Percentiles rank a stretch among this genome's conserved stretches.
Evolutionary conservation across 2,113 vertebrate species (phyloP).

Genomic region (Actinemys pallida): DNA sequence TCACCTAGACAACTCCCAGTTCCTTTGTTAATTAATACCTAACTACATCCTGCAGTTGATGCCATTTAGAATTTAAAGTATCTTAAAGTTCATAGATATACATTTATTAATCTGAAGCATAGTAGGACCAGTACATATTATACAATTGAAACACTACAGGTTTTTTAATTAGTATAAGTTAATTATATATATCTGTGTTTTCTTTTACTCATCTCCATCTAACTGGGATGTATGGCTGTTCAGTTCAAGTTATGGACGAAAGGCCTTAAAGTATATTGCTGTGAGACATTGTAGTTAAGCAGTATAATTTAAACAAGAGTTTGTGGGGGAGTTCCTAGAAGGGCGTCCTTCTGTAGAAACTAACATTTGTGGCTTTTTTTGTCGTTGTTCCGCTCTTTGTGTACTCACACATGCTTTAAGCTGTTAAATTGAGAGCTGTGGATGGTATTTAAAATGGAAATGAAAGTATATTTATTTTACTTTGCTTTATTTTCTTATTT

Average conservation of each 20-base stretch:
- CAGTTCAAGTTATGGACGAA: slow-evolving; percentile 14
- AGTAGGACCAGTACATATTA: not conserved
- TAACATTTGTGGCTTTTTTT: not conserved
- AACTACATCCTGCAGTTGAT: slow-evolving; percentile 23
- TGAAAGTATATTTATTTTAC: not conserved
- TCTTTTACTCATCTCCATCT: slow-evolving; percentile 23
- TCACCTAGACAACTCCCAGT: slow-evolving; percentile 55
- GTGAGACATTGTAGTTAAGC: slow-evolving; percentile 8
- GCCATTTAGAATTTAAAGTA: slow-evolving; percentile 16
- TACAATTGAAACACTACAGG: not conserved
- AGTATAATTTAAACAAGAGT: not conserved
- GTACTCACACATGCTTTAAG: not conserved
- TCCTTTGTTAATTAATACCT: slow-evolving; percentile 62
- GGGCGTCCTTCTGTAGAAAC: not conserved
- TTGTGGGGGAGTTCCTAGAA: not conserved
- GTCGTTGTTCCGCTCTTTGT: not conserved
- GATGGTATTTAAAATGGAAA: not conserved
- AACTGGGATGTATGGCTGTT: not conserved
- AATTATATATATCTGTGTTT: not conserved
- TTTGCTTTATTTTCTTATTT: not conserved
- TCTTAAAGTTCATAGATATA: slow-evolving; percentile 25
- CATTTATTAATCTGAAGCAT: not conserved
- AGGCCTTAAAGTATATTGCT: slow-evolving; percentile 8
- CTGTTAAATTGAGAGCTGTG: not conserved
- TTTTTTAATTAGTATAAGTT: slow-evolving; percentile 27